phyloP scores from a whole-genome alignment of 2,797 vertebrate genomes.

The Pogoniulus pusillus region DNA sequence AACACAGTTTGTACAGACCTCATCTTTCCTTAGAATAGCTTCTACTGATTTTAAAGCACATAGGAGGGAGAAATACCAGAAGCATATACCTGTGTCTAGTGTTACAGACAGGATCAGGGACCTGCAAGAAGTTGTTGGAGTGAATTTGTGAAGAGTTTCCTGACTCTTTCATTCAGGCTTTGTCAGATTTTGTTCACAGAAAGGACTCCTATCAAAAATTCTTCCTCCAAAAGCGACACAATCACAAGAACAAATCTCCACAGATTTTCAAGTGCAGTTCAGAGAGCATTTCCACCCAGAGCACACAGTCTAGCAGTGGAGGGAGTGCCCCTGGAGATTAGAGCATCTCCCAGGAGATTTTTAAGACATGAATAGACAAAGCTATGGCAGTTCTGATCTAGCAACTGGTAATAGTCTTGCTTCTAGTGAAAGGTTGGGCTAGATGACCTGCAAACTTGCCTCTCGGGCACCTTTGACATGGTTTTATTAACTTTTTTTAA shows the following conservation, averaged over 20 bases:
- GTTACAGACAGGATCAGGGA: background rate
- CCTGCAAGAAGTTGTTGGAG: background rate
- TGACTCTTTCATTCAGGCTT: background rate
- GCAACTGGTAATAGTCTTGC: background rate
- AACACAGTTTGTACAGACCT: background rate
- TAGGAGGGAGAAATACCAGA: background rate
- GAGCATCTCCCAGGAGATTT: background rate
- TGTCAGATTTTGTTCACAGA: background rate
- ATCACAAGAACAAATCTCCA: background rate
- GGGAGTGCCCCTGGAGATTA: accelerated
- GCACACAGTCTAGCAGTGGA: background rate
- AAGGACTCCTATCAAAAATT: background rate
- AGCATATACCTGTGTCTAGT: background rate
- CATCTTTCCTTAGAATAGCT: background rate
- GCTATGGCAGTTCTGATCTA: background rate
- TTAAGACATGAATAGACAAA: background rate
- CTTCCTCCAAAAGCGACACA: background rate
- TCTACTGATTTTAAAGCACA: background rate
- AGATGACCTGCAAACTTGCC: background rate
- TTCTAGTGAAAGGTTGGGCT: background rate
- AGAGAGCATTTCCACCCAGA: background rate
- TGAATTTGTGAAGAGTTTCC: background rate
- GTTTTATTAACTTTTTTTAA: background rate
- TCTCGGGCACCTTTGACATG: background rate
- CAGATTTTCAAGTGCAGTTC: background rate